Percentiles rank a stretch among this genome's conserved stretches.
phyloP scores from a whole-genome alignment of 2,888 invertebrate species.

The Imbricaverruca yamaguchii region DNA sequence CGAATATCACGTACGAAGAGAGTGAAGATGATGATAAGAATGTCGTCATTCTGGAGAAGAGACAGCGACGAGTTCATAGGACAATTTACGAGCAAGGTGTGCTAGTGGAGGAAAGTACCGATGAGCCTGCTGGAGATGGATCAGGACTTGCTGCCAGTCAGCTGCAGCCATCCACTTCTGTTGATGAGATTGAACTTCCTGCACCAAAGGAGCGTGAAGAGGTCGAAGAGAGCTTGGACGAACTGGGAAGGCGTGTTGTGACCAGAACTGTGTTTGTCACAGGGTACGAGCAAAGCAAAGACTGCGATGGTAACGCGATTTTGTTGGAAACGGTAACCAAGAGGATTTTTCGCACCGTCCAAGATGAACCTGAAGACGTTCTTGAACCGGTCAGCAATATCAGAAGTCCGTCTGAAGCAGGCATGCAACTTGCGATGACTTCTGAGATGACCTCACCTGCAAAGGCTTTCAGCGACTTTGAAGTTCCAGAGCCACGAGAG shows the following conservation, averaged over 20 bases:
- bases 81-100: neutral
- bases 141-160: too few species aligned
- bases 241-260: neutral
- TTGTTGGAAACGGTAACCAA: neutral
- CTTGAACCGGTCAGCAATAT: neutral
- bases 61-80: neutral
- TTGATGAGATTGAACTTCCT: neutral
- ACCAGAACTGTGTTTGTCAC: neutral
- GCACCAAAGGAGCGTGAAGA: neutral
- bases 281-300: neutral
- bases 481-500: too few species aligned
- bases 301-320: neutral
- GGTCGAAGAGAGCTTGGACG: neutral
- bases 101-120: neutral
- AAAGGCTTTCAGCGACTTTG: too few species aligned
- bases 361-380: neutral
- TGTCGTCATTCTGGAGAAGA: neutral
- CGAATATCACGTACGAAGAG: neutral
- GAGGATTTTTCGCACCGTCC: neutral
- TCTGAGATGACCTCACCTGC: too few species aligned
- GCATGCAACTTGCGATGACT: too few species aligned
- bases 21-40: neutral
- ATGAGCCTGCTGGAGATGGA: neutral
- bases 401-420: neutral
- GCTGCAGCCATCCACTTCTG: too few species aligned